Percentiles rank a stretch among this genome's conserved stretches.
Conservation (phyloP, 2,888 invertebrate species). For the Mesorhabditis belari region DNA sequence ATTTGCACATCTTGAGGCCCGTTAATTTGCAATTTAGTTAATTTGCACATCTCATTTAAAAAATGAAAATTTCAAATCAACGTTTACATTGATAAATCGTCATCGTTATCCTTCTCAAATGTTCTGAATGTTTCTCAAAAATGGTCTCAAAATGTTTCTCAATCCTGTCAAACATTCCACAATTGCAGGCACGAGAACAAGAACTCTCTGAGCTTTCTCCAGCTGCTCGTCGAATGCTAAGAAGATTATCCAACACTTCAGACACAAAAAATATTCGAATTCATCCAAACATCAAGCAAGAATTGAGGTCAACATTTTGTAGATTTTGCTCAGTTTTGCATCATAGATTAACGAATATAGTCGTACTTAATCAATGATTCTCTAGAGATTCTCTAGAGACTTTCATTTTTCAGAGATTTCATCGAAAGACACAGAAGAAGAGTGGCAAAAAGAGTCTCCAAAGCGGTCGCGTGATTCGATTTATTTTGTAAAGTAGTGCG, state of each 20-base stretch:
- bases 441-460: background rate
- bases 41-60: no score
- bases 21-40: no score
- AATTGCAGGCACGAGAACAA: slow-evolving; percentile 27
- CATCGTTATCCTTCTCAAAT: slow-evolving; percentile 1
- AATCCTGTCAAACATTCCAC: background rate
- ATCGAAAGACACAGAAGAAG: background rate
- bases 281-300: background rate
- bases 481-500: no score
- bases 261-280: background rate
- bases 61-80: no score
- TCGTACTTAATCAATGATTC: no score
- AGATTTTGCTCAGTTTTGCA: background rate
- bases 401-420: background rate
- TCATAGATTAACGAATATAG: background rate
- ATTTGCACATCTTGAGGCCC: no score
- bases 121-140: background rate
- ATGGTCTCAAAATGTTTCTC: background rate
- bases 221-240: slow-evolving; percentile 24
- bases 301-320: background rate
- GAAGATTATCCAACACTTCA: slow-evolving; percentile 10
- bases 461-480: no score
- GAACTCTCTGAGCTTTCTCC: slow-evolving; percentile 25
- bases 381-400: no score
- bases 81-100: background rate